phyloP scores from a whole-genome alignment of 2,797 vertebrate species.

The Varecia variegata region DNA sequence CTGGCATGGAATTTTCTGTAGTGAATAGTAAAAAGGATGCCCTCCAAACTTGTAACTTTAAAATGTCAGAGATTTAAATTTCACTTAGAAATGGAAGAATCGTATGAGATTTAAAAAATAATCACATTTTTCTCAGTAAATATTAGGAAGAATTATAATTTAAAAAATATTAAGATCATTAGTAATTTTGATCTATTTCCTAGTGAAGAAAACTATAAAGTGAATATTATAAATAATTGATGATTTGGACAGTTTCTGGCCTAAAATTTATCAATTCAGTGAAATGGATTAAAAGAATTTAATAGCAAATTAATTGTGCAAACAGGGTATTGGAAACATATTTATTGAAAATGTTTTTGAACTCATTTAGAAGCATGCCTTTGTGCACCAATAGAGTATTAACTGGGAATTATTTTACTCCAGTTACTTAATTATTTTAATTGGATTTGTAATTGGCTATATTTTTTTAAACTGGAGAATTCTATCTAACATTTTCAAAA shows the following conservation, averaged over 20 bases:
- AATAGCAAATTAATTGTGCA: slow-evolving; percentile 2
- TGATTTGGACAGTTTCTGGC: not conserved
- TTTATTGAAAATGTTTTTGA: not conserved
- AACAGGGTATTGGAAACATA: not conserved
- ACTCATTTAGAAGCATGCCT: not conserved
- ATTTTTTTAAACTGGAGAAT: not conserved
- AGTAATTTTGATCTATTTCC: slow-evolving; percentile 24
- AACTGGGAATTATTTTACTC: not conserved
- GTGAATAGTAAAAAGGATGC: not conserved
- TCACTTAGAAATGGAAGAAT: not conserved
- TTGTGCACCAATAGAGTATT: not conserved
- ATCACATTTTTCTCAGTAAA: not conserved
- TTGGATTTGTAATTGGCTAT: not conserved
- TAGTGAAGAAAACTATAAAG: not conserved
- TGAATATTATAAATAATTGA: not conserved
- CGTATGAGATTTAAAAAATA: not conserved
- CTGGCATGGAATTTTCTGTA: not conserved
- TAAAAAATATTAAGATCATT: not conserved
- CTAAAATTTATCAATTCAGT: not conserved
- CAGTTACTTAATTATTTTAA: slow-evolving; percentile 6
- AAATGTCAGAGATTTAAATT: not conserved
- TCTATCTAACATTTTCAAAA: not conserved
- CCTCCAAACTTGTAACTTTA: not conserved
- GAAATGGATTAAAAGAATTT: not conserved
- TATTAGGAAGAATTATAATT: slow-evolving; percentile 14